phyloP scores from a whole-genome alignment of 2,113 vertebrate species.

The Cheirogaleus medius region DNA sequence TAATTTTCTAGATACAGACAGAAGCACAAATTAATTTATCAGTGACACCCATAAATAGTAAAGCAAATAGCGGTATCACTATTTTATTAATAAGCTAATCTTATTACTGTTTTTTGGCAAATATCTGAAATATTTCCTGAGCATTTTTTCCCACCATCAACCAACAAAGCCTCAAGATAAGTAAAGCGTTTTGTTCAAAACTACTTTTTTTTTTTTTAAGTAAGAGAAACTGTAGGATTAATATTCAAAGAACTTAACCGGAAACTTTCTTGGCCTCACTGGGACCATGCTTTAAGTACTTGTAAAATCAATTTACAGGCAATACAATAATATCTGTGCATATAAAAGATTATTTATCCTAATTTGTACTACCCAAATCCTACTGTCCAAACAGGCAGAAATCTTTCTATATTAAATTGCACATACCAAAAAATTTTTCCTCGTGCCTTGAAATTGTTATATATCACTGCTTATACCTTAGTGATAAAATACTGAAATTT shows the following conservation, averaged over 20 bases:
- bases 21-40: slow-evolving; percentile 77
- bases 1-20: slow-evolving; percentile 70
- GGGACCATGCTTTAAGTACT: slow-evolving; percentile 90
- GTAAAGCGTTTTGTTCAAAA: slow-evolving; percentile 69
- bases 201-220: slow-evolving; percentile 61
- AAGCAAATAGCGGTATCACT: slow-evolving; percentile 78
- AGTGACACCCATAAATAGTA: slow-evolving; percentile 80
- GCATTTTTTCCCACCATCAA: slow-evolving; percentile 80
- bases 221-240: slow-evolving; percentile 74
- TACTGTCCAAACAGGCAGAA: slow-evolving; percentile 76
- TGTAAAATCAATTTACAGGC: slow-evolving; percentile 78
- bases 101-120: slow-evolving; percentile 87
- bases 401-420: slow-evolving; percentile 72
- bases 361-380: slow-evolving; percentile 75
- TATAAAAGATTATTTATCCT: slow-evolving; percentile 81
- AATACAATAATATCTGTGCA: slow-evolving; percentile 83
- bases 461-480: slow-evolving; percentile 74
- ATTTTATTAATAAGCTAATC: slow-evolving; percentile 80
- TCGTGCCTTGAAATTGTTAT: slow-evolving; percentile 71
- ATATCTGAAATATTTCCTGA: slow-evolving; percentile 84
- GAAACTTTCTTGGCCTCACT: slow-evolving; percentile 88
- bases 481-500: slow-evolving; percentile 77
- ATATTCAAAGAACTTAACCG: slow-evolving; percentile 80
- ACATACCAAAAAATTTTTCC: slow-evolving; percentile 78
- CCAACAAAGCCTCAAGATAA: slow-evolving; percentile 78